Evolutionary conservation across 2,797 vertebrate species (phyloP).

Genomic region (Propithecus deckenii): DNA sequence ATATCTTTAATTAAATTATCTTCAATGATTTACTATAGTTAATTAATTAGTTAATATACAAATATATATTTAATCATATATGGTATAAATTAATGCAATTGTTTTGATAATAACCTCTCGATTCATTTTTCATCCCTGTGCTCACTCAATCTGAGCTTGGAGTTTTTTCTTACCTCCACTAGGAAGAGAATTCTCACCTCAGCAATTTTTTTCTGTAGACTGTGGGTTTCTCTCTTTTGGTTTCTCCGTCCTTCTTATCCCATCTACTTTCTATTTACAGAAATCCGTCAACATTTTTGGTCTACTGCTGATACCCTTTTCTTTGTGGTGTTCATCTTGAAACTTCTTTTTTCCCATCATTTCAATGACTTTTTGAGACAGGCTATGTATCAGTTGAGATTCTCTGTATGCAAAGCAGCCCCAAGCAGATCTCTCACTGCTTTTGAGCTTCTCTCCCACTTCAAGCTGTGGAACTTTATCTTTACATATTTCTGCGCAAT

Average conservation of each 20-base stretch:
- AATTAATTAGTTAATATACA: neutral
- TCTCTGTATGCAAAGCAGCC: neutral
- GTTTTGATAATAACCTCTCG: neutral
- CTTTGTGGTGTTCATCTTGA: neutral
- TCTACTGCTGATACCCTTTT: neutral
- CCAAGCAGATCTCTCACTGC: neutral
- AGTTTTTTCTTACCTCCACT: neutral
- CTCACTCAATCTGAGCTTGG: neutral
- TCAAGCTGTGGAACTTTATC: neutral
- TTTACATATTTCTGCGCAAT: neutral
- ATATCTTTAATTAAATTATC: neutral
- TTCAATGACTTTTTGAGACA: slow-evolving; percentile 35
- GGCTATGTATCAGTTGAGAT: neutral
- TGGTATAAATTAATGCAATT: neutral
- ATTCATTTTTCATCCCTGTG: neutral
- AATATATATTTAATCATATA: neutral
- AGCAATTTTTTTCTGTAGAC: neutral
- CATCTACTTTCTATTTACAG: slow-evolving; percentile 49
- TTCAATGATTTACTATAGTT: neutral
- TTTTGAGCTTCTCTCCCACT: neutral
- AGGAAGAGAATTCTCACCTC: neutral
- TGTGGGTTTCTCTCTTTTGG: slow-evolving; percentile 28
- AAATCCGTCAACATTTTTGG: slow-evolving; percentile 30
- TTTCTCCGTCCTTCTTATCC: slow-evolving; percentile 24
- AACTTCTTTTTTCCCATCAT: neutral